A percentile compares a stretch with the other conserved stretches of the same genome.
These are phyloP conservation scores for Plumapathes pennacea DNA, from an alignment of 92 coral and sea anemone genomes.

Conservation along the genomic window DNA sequence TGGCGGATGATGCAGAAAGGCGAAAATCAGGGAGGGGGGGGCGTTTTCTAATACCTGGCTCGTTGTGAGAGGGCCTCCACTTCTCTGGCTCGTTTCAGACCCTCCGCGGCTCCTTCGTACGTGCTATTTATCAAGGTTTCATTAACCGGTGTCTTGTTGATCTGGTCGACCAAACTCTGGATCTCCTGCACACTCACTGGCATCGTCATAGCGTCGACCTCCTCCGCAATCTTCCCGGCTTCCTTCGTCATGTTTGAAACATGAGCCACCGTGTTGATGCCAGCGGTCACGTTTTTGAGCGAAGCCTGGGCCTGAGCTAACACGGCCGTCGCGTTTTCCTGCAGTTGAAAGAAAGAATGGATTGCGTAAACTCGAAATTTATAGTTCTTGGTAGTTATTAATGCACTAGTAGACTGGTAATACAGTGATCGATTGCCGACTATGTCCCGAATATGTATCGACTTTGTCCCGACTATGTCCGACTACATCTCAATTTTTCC, in stretches of 20 bases:
- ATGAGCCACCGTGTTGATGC: slow-evolving; percentile 61
- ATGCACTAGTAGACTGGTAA: too few relatives aligned
- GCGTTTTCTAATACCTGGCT: too few relatives aligned
- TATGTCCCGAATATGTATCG: too few relatives aligned
- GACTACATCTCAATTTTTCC: too few relatives aligned
- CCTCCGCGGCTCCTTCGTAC: slow-evolving; percentile 73
- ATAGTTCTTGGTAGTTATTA: neutral
- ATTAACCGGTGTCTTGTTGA: slow-evolving; percentile 64
- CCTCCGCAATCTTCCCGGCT: slow-evolving; percentile 68
- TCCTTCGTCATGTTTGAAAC: slow-evolving; percentile 73
- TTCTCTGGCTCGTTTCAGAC: slow-evolving; percentile 69
- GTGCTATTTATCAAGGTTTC: slow-evolving; percentile 74
- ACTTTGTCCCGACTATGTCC: too few relatives aligned
- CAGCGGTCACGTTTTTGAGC: slow-evolving; percentile 61
- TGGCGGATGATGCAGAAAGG: too few relatives aligned
- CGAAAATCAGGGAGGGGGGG: too few relatives aligned
- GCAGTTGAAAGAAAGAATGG: neutral
- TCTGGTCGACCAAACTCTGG: slow-evolving; percentile 65
- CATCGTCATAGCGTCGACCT: slow-evolving; percentile 66
- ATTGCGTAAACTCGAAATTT: too few relatives aligned
- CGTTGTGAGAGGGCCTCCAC: slow-evolving; percentile 73
- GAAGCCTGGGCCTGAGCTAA: slow-evolving; percentile 62
- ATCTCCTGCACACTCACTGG: slow-evolving; percentile 76
- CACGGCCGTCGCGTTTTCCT: slow-evolving; percentile 81
- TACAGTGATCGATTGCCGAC: neutral